A percentile compares a stretch with the other conserved stretches of the same genome.
These are phyloP conservation scores for Drosophila nannoptera DNA, from an alignment of 1,140 invertebrate genomes.

Conservation along the genomic window DNA sequence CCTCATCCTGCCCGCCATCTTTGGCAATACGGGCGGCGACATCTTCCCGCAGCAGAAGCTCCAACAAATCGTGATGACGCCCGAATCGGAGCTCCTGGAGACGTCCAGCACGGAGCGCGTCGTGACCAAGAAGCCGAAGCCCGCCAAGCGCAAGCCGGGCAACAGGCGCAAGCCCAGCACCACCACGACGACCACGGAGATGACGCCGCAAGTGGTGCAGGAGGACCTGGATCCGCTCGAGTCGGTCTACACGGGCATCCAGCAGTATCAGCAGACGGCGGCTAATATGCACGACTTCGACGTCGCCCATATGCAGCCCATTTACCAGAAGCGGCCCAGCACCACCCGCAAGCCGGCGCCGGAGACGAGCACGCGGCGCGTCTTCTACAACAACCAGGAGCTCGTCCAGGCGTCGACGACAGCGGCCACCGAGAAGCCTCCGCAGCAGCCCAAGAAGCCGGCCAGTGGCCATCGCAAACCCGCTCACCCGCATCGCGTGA, in stretches of 20 bases:
- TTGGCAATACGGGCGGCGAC: conserved; percentile 85
- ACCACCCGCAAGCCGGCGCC: conserved; percentile 28
- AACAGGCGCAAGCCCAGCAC: conserved; percentile 55
- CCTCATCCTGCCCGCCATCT: conserved; percentile 87
- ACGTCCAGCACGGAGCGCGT: conserved; percentile 52
- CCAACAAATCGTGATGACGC: conserved; percentile 80
- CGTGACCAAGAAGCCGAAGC: conserved; percentile 65
- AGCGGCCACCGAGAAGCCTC: conserved; percentile 44
- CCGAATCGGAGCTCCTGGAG: conserved; percentile 81
- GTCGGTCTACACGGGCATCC: conserved; percentile 74
- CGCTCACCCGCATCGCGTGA: conserved; percentile 54
- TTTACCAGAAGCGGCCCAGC: conserved; percentile 65
- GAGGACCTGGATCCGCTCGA: conserved; percentile 72
- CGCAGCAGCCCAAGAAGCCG: conserved; percentile 64
- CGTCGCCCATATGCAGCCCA: conserved; percentile 67
- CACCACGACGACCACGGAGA: conserved; percentile 52
- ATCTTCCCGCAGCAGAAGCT: conserved; percentile 81
- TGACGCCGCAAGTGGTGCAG: conserved; percentile 73
- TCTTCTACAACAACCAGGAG: conserved; percentile 75
- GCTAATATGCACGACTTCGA: conserved; percentile 69
- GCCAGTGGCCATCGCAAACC: conserved; percentile 51
- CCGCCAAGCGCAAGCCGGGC: conserved; percentile 62
- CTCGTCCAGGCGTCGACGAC: conserved; percentile 56
- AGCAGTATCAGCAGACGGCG: conserved; percentile 69
- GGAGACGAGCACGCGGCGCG: conserved; percentile 64